Evolutionary conservation across 2,113 vertebrate species (phyloP), one percentile per base, ranked within the genome.

Genomic region (Paramisgurnus dabryanus): DNA sequence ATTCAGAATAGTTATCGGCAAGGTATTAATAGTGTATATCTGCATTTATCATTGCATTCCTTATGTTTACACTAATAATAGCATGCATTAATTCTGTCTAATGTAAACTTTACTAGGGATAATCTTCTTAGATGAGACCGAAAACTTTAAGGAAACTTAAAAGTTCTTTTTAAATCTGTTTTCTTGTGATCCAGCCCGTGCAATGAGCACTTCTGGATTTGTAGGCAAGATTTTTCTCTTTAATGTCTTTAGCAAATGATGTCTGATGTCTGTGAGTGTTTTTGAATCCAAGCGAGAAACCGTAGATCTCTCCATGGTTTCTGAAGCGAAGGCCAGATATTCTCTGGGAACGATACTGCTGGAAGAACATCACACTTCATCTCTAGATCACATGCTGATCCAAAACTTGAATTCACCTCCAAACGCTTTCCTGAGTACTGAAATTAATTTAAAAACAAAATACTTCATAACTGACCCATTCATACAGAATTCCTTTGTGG

Each of bases 171-270:
- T 10, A 12, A 5, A 0, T 22, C 17, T 22, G 10, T 47, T 22
- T 3, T 22, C 17, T 11, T 9, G 27, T 57, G 68, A n/a, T 15
- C 67, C 27, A 39, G 68, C 13, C 55, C 5, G 27, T 55, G 49
- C 68, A 50, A 13, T 53, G 50, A 15, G 17, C 15, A 17, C 18
- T 70, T 70, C 39, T 68, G 18, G 22, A 49, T 53, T 53, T 34
- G 34, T 55, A 55, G 6, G 69, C 55, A n/a, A 6, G 43, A 43
- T 58, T 43, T 40, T 45, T 13, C 18, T 10, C 55, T 58, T 40
- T 60, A 60, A 73, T 73, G 70, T 73, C 22, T 60, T 60, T 13
- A 73, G 12, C 70, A 73, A 60, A 73, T 15, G 70, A 40, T 60
- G 13, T 57, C 13, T 41, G 39, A 7, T 22, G 1, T 10, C 55